Evolutionary conservation across 2,797 vertebrate species (phyloP), one percentile per base, ranked within the genome.

Genomic region (Cheirogaleus major): DNA sequence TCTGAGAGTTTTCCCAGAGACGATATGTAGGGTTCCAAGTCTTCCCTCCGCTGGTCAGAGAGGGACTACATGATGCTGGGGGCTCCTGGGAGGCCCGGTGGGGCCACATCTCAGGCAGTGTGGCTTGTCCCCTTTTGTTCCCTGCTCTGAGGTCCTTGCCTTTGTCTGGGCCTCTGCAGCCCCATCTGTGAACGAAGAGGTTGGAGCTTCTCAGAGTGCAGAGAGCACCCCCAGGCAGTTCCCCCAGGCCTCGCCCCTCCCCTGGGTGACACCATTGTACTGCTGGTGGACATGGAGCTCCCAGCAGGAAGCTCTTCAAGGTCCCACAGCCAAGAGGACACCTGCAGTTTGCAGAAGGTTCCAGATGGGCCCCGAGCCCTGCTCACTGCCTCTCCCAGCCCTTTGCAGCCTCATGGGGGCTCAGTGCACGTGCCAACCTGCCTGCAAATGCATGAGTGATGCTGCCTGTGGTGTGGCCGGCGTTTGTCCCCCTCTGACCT

Each of bases 271-370:
- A 4, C 11, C 18, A 1, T 55, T 4, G 41, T 4, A 13, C 32
- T 11, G 43, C 30, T 4, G 1, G 63, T 25, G 38, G 17, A 91
- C n/a, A 18, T 15, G 10, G 41, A 3, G 38, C n/a, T 52, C 7
- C 14, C 18, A 59, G 14, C 5, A 2, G 0, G 35, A 72, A 6
- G 14, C 20, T 43, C 32, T 55, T 17, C 13, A 23, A 35, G 10
- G 57, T 69, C 61, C 15, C 59, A 1, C 0, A 3, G 32, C 20
- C 0, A 0, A 41, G 2, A 30, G n/a, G 30, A 1, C 7, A 4
- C 5, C 22, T 6, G 18, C 35, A 43, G 0, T 15, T 35, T 55
- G 10, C 76, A 48, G 78, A 43, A 41, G 14, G 35, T 6, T 91
- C 23, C 17, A 12, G 27, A 20, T 7, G 32, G 45, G 23, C 7